Evolutionary conservation across 2,797 vertebrate genomes (phyloP), one percentile per base, ranked within the genome.

Genomic region (Pantherophis vulpinus): DNA sequence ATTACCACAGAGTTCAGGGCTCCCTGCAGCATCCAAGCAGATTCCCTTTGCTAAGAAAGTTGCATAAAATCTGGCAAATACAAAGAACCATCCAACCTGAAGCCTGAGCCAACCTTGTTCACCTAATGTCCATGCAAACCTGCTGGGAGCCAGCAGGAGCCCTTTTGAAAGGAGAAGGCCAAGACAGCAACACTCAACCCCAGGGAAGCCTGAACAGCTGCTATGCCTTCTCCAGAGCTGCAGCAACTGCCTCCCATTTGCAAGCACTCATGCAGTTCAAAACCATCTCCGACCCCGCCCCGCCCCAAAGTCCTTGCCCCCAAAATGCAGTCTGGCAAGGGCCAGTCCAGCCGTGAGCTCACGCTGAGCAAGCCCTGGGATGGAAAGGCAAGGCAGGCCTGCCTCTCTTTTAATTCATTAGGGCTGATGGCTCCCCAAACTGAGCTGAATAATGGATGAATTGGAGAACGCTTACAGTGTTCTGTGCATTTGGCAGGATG

Each of bases 371-470:
- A 95, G 96, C 94, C 93, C 96, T 95, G 97, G 96, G 95, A 96
- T 20, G 66, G 97, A 97, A 96, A 54, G 70, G 42, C 27, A 4
- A 29, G 70, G 5, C 18, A 13, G 51, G 4, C 13, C 37, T 91
- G 96, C 97, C 96, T 96, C 97, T 96, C 92, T 93, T 96, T 97
- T 98, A 97, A 97, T 98, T 98, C 98, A 98, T 98, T 97, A 98
- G 97, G 97, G 97, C 96, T 95, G 97, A 98, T 97, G 95, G 96
- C 97, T 98, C 98, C 97, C 98, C 97, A 97, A 98, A 97, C 96
- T 95, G 97, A 96, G 94, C 94, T 98, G 98, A 98, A 98, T 98
- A 98, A 98, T 98, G 98, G 98, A 98, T 98, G 97, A 97, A 96
- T 96, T 54, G 94, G 92, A 97, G 97, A 97, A 94, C 97, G 97